Evolutionary conservation across 1,140 invertebrate species (phyloP), one percentile per base, ranked within the genome.

Genomic region (Penaeus chinensis): DNA sequence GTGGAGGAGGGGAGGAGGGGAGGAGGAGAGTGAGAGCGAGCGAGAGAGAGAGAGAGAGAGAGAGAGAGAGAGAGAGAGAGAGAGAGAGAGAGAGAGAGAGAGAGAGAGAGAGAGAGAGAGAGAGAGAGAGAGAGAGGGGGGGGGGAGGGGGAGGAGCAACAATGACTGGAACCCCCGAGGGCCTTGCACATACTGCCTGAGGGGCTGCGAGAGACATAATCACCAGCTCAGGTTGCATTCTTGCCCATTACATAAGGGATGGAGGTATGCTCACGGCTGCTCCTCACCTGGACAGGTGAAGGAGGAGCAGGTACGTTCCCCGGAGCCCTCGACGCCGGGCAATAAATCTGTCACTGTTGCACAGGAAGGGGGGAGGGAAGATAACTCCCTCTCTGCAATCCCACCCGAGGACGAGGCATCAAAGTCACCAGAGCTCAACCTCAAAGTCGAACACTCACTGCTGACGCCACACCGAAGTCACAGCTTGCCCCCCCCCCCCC

Each of bases 171-270:
- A 54, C 54, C 54, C 54, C 54, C 54, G 54, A 54, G 54, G 54
- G 54, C 54, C 54, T 54, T 54, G 54, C 54, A 54, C 54, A 54
- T 54, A 54, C 54, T 54, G 54, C 54, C 54, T 54, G 54, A 54
- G 54, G 54, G 54, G 54, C 54, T 54, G 80, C 32, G 65, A 82
- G 62, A 32, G 42, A 32, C 22, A 65, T 62, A 37, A 63, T 54
- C 37, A 65, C 65, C 60, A 65, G 77, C 77, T 60, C 47, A 54
- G n/a, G 42, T 60, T 60, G 77, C 77, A 79, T 54, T 54, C 54
- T 54, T 54, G 54, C 54, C 54, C 54, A 54, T 54, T 54, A 54
- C 54, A 54, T 54, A 54, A 54, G 54, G 54, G 54, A 54, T 54
- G 54, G 54, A 54, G 54, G 54, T 54, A 54, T 54, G 54, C 54